phyloP scores from a whole-genome alignment of 2,888 invertebrate species.

The Nemurella pictetii region DNA sequence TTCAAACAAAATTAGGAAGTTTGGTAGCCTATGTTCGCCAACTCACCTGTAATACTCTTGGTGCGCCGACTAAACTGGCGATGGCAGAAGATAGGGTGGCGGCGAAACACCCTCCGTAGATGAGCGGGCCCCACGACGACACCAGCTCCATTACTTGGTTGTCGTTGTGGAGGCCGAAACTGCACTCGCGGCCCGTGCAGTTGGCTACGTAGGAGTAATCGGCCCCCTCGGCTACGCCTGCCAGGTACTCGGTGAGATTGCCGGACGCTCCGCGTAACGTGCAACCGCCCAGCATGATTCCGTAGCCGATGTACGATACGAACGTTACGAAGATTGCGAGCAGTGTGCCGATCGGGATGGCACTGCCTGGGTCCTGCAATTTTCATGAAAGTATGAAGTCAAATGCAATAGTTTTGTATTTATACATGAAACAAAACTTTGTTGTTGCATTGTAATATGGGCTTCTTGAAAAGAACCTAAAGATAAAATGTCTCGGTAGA shows the following conservation, averaged over 20 bases:
- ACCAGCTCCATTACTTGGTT: constrained; percentile 51
- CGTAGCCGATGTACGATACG: constrained; percentile 57
- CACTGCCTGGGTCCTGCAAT: constrained; percentile 53
- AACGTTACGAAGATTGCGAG: constrained; percentile 60
- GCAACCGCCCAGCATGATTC: constrained; percentile 52
- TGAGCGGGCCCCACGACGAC: constrained; percentile 55
- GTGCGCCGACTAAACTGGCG: constrained; percentile 63
- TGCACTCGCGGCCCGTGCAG: constrained; percentile 47
- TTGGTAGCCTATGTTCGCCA: no score
- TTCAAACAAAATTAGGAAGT: no score
- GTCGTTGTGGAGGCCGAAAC: constrained; percentile 54
- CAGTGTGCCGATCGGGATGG: constrained; percentile 61
- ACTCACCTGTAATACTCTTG: constrained; percentile 50
- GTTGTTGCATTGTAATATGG: no score
- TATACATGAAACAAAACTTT: no score
- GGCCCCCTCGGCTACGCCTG: constrained; percentile 49
- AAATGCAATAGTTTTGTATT: no score
- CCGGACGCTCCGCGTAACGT: constrained; percentile 51
- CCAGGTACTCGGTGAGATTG: constrained; percentile 45
- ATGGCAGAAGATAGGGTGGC: constrained; percentile 65
- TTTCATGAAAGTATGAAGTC: not conserved
- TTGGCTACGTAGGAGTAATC: constrained; percentile 44
- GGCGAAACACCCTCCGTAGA: constrained; percentile 63
- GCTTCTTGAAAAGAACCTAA: no score
- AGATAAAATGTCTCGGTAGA: no score